These are phyloP conservation scores for Eugnorisma glareosa DNA, from an alignment of 2,888 invertebrate species.

Conservation along the genomic window DNA sequence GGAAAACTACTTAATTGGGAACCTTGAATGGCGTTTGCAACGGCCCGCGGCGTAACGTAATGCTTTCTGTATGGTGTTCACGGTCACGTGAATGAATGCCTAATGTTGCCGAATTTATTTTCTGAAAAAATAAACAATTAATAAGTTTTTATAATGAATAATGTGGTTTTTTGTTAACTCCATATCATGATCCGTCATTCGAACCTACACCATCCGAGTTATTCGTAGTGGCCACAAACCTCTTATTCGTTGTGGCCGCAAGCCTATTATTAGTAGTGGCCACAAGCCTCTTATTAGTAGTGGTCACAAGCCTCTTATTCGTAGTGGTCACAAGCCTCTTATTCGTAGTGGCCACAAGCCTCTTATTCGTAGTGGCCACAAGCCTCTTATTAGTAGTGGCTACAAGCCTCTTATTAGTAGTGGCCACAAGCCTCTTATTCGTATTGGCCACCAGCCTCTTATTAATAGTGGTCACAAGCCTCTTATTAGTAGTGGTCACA, in stretches of 20 bases:
- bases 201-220: not conserved
- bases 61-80: not conserved
- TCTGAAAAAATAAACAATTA: not conserved
- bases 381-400: not conserved
- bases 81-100: not conserved
- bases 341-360: too few species aligned
- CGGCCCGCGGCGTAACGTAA: not conserved
- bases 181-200: not conserved
- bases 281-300: not conserved
- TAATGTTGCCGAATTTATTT: not conserved
- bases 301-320: not conserved
- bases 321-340: too few species aligned
- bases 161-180: too few species aligned
- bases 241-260: too few species aligned
- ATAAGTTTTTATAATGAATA: not conserved
- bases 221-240: not conserved
- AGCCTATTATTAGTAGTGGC: too few species aligned
- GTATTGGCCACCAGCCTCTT: not conserved
- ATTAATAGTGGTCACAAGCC: not conserved
- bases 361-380: not conserved
- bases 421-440: not conserved
- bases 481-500: not conserved
- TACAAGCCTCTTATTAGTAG: not conserved
- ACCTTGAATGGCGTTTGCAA: not conserved
- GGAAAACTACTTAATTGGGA: not conserved